Evolutionary conservation across 2,113 vertebrate genomes (phyloP), one percentile per base, ranked within the genome.

Genomic region (Dipodomys spectabilis): DNA sequence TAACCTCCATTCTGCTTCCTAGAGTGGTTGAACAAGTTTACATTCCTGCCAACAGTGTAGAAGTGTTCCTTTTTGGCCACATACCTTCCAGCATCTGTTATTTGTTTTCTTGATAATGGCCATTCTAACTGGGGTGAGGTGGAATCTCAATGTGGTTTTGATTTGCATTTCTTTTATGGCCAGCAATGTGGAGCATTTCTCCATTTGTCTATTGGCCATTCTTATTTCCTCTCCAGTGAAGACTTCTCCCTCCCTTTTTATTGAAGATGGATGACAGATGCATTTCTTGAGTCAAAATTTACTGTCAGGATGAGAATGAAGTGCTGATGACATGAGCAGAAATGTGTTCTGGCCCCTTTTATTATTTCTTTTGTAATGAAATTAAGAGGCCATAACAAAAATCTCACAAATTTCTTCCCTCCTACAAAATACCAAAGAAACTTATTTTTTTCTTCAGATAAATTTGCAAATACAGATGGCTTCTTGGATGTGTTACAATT

Each of bases 401-500:
- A 49, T 60, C 28, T 60, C 78, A 69, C 23, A 74, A 74, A 57
- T 85, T 72, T 79, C 71, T 92, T 77, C 20, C 6, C 4, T n/a
- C 2, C 6, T 3, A 62, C 71, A 79, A 30, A 45, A 35, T 82
- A 53, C 13, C 67, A 22, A 11, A 83, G 23, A 53, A 7, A 53
- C 2, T 23, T 64, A 20, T 64, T 67, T 20, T 78, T 78, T 65
- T 88, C 91, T 87, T 84, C n/a, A 80, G 32, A 35, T 74, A 80
- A 6, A n/a, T 57, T 71, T 92, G 12, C 79, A 84, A 93, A 87
- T 72, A 82, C 82, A 88, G 23, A 88, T 88, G 0, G 79, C 16
- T 53, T 90, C 28, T 86, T 69, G 3, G 16, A 80, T 84, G 25
- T 19, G 62, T 5, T 2, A 30, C 1, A 6, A 49, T 72, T 93